phyloP scores from a whole-genome alignment of 1,140 invertebrate species.

The Diorhabda elongata region DNA sequence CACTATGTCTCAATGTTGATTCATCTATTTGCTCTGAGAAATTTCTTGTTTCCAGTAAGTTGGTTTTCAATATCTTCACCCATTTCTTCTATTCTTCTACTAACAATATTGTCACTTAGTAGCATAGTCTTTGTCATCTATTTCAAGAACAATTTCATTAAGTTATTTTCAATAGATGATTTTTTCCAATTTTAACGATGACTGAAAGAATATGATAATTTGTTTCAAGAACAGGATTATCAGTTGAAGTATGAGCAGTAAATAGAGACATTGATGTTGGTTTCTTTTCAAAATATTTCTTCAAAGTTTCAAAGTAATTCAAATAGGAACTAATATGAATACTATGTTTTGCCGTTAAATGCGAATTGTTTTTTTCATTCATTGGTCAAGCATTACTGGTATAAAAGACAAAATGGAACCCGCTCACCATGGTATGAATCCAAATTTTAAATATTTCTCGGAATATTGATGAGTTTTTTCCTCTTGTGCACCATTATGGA shows the following conservation, averaged over 20 bases:
- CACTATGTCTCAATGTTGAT: slow-evolving; percentile 26
- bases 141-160: slow-evolving; percentile 35
- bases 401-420: no score
- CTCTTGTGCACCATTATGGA: no score
- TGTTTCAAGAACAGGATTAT: slow-evolving; percentile 26
- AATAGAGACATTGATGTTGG: slow-evolving; percentile 29
- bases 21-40: slow-evolving; percentile 33
- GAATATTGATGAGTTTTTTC: no score
- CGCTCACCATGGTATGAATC: no score
- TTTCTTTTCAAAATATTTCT: slow-evolving; percentile 26
- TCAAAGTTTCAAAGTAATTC: slow-evolving; percentile 29
- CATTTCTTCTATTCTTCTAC: slow-evolving; percentile 33
- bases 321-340: slow-evolving; percentile 31
- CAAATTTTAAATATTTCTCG: no score
- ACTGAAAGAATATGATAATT: slow-evolving; percentile 28
- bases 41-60: slow-evolving; percentile 29
- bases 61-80: slow-evolving; percentile 19
- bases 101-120: slow-evolving; percentile 16
- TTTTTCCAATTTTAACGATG: slow-evolving; percentile 24
- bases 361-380: background rate
- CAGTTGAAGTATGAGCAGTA: slow-evolving; percentile 30
- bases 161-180: slow-evolving; percentile 24
- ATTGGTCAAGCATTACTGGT: no score
- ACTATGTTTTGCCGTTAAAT: slow-evolving; percentile 27
- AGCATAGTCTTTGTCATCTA: slow-evolving; percentile 27